Evolutionary conservation across 1,140 invertebrate genomes (phyloP), one percentile per base, ranked within the genome.

Genomic region (Atta texana): DNA sequence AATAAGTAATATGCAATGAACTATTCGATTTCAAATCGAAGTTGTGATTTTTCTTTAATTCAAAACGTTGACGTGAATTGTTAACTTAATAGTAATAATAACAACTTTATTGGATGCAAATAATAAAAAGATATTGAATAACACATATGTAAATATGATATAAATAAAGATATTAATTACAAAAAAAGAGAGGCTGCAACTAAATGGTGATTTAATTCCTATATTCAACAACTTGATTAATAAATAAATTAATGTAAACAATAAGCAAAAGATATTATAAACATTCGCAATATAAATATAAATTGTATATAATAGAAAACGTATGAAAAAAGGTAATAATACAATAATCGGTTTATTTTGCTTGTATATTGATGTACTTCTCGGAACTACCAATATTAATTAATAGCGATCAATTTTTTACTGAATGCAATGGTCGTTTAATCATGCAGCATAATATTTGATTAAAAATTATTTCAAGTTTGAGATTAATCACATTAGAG

Each of bases 381-480:
- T 34, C 53, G 31, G 12, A 74, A 74, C 2, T 39, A 5, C 28
- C 53, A n/a, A 6, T 34, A n/a, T 72, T 53, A 31, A 72, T 51
- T 49, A 49, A 49, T 28, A 10, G 39, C 64, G 18, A 71, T 18
- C 44, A 18, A 71, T 55, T 5, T 55, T 51, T 34, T 34, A 3
- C 18, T 66, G 7, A 18, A 63, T 18, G 14, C 34, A 24, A 24
- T 16, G 21, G 4, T 69, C 44, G 2, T 5, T 24, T 12, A 57
- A 55, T 34, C 21, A n/a, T 34, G 7, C 5, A 6, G 12, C 8
- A 5, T 31, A 21, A 76, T 24, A 64, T 39, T 76, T 59, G 68
- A 87, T 74, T 31, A 59, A 28, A 39, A 88, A 81, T 87, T 75
- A 69, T 31, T 69, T 49, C 28, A 14, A 51, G 7, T n/a, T 64